These are phyloP conservation scores for Cephus spinipes DNA, from an alignment of 2,888 invertebrate species.

Conservation along the genomic window DNA sequence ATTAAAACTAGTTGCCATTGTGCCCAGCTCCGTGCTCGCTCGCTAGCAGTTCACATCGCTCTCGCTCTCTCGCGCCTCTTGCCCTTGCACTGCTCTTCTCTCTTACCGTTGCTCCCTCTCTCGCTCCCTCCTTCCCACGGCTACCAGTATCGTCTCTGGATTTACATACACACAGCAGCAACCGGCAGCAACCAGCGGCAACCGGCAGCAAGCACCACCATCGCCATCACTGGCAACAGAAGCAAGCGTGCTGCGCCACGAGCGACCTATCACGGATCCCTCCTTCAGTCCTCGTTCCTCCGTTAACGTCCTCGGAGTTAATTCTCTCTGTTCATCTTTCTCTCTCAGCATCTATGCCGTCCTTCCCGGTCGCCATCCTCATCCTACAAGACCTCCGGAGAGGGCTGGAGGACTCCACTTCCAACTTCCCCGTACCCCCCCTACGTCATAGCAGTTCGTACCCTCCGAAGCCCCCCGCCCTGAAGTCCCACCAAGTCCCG, in stretches of 20 bases:
- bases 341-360: conserved; percentile 28
- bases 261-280: conserved; percentile 52
- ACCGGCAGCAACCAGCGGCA: not conserved
- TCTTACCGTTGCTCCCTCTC: not conserved
- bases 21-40: conserved; percentile 51
- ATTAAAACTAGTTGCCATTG: conserved; percentile 68
- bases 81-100: not conserved
- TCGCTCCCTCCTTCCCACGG: conserved; percentile 8
- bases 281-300: conserved; percentile 31
- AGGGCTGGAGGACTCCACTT: conserved; percentile 29
- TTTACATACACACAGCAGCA: conserved; percentile 34
- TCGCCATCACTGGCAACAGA: conserved; percentile 15
- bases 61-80: too few species aligned
- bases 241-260: conserved; percentile 26
- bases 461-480: conserved; percentile 20
- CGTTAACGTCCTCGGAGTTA: conserved; percentile 11
- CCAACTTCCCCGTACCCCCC: conserved; percentile 33
- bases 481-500: conserved; percentile 50
- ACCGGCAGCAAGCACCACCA: conserved; percentile 7
- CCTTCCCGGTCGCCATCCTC: conserved; percentile 34
- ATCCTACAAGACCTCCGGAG: conserved; percentile 25
- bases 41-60: conserved; percentile 25
- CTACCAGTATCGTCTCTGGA: conserved; percentile 31
- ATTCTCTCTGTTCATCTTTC: too few species aligned
- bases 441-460: not conserved